Base-by-base conservation (phyloP, 2,888 invertebrate genomes). In the Cylloceria caligata region DNA sequence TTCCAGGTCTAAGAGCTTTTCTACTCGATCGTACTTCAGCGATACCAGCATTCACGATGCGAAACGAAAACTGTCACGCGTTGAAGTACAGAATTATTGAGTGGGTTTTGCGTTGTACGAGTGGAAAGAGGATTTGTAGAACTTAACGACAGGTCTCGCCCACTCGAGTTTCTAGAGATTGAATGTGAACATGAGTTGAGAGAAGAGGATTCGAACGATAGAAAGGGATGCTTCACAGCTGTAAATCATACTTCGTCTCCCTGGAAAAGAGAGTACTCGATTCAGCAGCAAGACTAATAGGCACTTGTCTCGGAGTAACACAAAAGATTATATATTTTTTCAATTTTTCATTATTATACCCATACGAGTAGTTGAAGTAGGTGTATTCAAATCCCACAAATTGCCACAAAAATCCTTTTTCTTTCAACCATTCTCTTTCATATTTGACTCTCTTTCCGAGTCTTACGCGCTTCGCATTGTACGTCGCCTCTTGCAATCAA, bases 401-500 rank as follows among this genome's bases (percentile, higher is more conserved):
- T n/a, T 34, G 67, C 30, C 34, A 47, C 30, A 1, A 16, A 30
- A 65, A 3, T 11, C 34, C 34, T 19, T 19, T 47, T 47, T 67
- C 52, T 27, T 16, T 57, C 27, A 30, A 30, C 34, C 9, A 57
- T n/a, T 30, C 13, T 4, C 0, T 0, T n/a, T 7, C 13, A 11
- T 30, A 16, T 34, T 57, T 30, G 13, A 3, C 5, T 11, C 13
- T 13, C 57, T n/a, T 1, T 49, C 47, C 24, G 27, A 11, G 62
- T n/a, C 45, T 30, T 16, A 16, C 65, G 4, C 45, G 64, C 19
- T 16, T 21, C 11, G 11, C 39, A 62, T 16, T n/a, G 42, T 42
- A 42, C 67, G 30, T 67, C 47, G 30, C 6, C 30, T 49, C 67
- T 67, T 27, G 67, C 49, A 67, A 67, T 67, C 67, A 67, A 34